phyloP scores from a whole-genome alignment of 1,140 invertebrate genomes.

The Bicyclus anynana region DNA sequence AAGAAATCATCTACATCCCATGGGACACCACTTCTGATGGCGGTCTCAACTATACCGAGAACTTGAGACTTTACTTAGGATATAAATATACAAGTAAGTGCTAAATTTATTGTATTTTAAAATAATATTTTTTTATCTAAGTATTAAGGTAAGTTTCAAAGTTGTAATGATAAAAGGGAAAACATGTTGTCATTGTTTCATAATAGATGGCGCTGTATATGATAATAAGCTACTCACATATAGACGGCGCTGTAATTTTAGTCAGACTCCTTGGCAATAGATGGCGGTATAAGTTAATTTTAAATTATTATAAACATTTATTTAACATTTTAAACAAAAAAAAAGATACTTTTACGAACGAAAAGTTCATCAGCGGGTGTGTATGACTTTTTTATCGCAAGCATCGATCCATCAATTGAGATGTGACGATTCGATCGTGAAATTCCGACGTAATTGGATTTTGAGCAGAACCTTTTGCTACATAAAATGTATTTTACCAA shows the following conservation, averaged over 20 bases:
- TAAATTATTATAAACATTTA: no score
- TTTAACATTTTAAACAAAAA: no score
- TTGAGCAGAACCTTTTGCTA: no score
- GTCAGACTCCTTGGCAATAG: slow-evolving; percentile 17
- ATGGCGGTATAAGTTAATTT: slow-evolving; percentile 19
- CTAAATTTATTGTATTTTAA: slow-evolving; percentile 3
- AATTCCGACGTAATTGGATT: no score
- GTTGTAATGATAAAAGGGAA: no score
- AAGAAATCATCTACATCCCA: slow-evolving; percentile 71
- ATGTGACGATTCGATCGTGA: no score
- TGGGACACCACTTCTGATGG: slow-evolving; percentile 79
- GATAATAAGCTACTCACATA: neutral
- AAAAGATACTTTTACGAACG: no score
- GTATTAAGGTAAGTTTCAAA: slow-evolving; percentile 1
- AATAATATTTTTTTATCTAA: neutral
- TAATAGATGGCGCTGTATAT: neutral
- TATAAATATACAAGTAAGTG: slow-evolving; percentile 79
- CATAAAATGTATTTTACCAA: no score
- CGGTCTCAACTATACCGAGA: slow-evolving; percentile 74
- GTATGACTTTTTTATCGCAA: no score
- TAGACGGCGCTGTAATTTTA: neutral
- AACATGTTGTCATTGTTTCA: neutral
- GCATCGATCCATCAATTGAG: no score
- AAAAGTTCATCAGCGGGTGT: neutral
- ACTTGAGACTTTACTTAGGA: slow-evolving; percentile 64